phyloP scores from a whole-genome alignment of 2,888 invertebrate species.

The Apamea crenata region DNA sequence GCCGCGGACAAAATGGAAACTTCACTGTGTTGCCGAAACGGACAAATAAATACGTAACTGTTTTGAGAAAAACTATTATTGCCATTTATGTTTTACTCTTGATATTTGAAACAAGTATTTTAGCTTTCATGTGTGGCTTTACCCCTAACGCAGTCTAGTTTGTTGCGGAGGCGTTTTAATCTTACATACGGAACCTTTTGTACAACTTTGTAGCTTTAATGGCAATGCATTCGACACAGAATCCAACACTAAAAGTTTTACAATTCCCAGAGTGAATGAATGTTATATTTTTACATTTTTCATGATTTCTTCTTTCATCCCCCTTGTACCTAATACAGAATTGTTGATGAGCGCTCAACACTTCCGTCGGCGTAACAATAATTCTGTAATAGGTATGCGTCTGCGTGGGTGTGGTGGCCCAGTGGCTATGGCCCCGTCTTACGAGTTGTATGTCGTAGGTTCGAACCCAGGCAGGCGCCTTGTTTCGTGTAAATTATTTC shows the following conservation, averaged over 20 bases:
- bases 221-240: slow-evolving; percentile 59
- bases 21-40: slow-evolving; percentile 85
- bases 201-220: slow-evolving; percentile 58
- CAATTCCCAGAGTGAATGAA: slow-evolving; percentile 48
- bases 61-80: slow-evolving; percentile 80
- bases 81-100: slow-evolving; percentile 66
- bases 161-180: slow-evolving; percentile 40
- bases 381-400: slow-evolving; percentile 6
- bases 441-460: too few species aligned
- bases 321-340: slow-evolving; percentile 19
- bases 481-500: neutral
- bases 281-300: slow-evolving; percentile 43
- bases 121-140: slow-evolving; percentile 26
- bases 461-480: neutral
- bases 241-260: slow-evolving; percentile 54
- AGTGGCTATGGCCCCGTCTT: too few species aligned
- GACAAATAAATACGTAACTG: slow-evolving; percentile 87
- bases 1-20: slow-evolving; percentile 87
- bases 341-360: slow-evolving; percentile 13
- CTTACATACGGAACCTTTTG: slow-evolving; percentile 48
- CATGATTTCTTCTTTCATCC: slow-evolving; percentile 15
- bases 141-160: slow-evolving; percentile 18
- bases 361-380: neutral
- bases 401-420: too few species aligned
- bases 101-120: slow-evolving; percentile 58